These are phyloP conservation scores for Oncopeltus fasciatus DNA, from an alignment of 1,140 invertebrate species.

Conservation along the genomic window DNA sequence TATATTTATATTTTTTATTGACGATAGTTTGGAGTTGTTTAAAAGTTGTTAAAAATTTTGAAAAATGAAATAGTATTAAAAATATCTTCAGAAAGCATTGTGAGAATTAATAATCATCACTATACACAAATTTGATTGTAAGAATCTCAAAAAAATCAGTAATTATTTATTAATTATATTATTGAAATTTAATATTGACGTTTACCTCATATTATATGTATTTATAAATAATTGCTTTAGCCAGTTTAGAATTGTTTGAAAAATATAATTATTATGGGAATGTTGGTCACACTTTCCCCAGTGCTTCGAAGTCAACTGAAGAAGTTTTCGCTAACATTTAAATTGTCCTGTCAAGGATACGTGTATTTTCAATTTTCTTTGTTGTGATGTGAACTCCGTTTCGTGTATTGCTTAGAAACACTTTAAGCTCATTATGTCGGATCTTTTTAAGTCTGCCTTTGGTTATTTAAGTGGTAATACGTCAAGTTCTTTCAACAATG, in stretches of 20 bases:
- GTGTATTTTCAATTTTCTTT: background rate
- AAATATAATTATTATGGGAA: no score
- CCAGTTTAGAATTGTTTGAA: no score
- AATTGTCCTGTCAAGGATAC: background rate
- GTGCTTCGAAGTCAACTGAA: background rate
- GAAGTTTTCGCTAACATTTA: background rate
- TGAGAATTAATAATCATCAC: no score
- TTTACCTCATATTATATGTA: background rate
- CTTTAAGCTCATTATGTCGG: constrained; percentile 46
- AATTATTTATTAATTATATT: no score
- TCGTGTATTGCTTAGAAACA: background rate
- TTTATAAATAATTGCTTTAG: no score
- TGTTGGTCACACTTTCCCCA: background rate
- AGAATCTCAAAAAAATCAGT: no score
- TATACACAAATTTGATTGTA: no score
- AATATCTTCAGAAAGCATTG: no score
- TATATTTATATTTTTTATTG: no score
- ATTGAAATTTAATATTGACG: background rate
- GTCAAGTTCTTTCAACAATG: constrained; percentile 49
- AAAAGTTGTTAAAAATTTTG: no score
- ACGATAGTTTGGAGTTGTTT: no score
- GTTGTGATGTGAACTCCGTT: background rate
- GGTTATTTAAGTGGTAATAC: constrained; percentile 56
- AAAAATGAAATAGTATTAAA: no score
- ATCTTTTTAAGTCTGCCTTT: constrained; percentile 74